phyloP scores from a whole-genome alignment of 2,113 vertebrate species.

The Sylvietta virens region DNA sequence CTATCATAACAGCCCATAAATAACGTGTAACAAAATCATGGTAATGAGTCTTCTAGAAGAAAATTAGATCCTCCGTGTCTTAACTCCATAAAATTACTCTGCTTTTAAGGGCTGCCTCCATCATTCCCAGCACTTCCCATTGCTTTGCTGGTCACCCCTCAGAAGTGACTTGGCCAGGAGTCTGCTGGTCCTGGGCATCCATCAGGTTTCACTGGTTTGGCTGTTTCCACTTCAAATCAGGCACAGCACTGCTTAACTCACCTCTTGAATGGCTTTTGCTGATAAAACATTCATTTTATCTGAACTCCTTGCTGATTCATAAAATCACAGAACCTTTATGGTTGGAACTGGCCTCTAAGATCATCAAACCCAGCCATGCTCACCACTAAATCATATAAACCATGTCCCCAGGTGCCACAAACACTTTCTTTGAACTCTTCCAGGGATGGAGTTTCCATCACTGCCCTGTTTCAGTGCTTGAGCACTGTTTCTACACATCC shows the following conservation, averaged over 20 bases:
- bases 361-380: background rate
- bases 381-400: background rate
- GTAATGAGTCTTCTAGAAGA: slow-evolving; percentile 42
- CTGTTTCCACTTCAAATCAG: background rate
- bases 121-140: background rate
- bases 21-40: slow-evolving; percentile 43
- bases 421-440: background rate
- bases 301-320: background rate
- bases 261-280: background rate
- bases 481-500: background rate
- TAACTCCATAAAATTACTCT: background rate
- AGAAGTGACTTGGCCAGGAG: background rate
- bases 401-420: background rate
- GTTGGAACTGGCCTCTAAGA: background rate
- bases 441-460: background rate
- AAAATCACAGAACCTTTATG: background rate
- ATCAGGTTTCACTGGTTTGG: background rate
- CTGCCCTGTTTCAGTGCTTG: background rate
- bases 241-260: background rate
- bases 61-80: slow-evolving; percentile 38
- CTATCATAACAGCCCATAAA: slow-evolving; percentile 60
- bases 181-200: background rate
- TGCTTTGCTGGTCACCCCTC: background rate
- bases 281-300: background rate
- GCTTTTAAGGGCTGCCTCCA: background rate